Evolutionary conservation across 1,140 invertebrate species (phyloP), one percentile per base, ranked within the genome.

Genomic region (Drosophila albomicans): DNA sequence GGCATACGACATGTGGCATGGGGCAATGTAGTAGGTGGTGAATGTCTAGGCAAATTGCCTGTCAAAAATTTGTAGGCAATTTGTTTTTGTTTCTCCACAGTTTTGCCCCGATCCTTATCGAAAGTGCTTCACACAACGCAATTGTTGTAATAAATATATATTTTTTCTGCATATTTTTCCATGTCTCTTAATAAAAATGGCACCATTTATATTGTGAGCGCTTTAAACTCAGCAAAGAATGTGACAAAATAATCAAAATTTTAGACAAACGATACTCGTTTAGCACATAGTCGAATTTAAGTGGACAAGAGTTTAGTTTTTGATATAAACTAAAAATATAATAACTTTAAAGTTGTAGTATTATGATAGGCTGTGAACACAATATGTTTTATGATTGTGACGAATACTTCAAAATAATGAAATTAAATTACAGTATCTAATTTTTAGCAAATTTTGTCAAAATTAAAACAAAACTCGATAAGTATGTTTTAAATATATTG

Each of bases 21-120:
- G 10, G 13, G 35, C 8, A 0, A 35, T 20, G 15, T 38, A 3
- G 32, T 64, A 43, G 62, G 20, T n/a, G 16, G 54, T 16, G 32
- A 45, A 57, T 86, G 75, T 79, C 72, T 82, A 80, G 74, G 80
- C 84, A 87, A 87, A 87, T 87, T 87, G 84, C 84, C 84, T 88
- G 84, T 88, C 84, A 88, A 80, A 84, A 88, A 87, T 87, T 87
- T 80, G 80, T 84, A 67, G 77, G 68, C 77, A 80, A 88, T 87
- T 86, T 88, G 75, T 66, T 82, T 56, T 45, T 82, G 71, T 82
- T 73, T 81, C 58, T 52, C 62, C 49, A 16, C 46, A 59, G 51
- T 66, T 46, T 51, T 63, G 64, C 41, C 46, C 65, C 35, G 82
- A 87, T 87, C 54, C 66, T 75, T 87, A 88, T 87, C 84, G 58